Evolutionary conservation across 2,797 vertebrate species (phyloP).

Genomic region (Paramormyrops hopkinsi): DNA sequence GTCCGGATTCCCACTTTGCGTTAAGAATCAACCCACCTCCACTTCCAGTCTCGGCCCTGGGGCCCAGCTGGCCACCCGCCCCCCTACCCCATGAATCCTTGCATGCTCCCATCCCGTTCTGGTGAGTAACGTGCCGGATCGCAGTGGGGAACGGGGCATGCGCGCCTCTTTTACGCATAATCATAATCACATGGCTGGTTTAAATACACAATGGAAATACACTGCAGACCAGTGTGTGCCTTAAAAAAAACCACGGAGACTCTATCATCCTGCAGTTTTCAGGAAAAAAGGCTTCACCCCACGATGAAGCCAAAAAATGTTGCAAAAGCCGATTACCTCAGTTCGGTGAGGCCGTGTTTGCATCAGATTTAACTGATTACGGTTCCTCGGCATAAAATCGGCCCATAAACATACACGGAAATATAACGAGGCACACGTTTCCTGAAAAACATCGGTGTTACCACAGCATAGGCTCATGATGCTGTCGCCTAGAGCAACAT

Average conservation of each 20-base stretch:
- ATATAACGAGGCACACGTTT: not conserved
- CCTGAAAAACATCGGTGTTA: not conserved
- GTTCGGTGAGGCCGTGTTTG: slow-evolving; percentile 31
- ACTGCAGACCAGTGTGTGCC: not conserved
- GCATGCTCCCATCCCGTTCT: not conserved
- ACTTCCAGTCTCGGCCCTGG: slow-evolving; percentile 4
- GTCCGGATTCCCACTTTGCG: slow-evolving; percentile 28
- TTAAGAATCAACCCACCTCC: slow-evolving; percentile 30
- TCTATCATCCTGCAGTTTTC: not conserved
- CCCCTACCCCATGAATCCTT: not conserved
- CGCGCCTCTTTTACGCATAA: not conserved
- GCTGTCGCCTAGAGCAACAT: not conserved
- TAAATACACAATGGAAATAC: not conserved
- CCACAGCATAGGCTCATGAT: not conserved
- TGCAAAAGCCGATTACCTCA: slow-evolving; percentile 28
- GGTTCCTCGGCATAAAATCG: slow-evolving; percentile 32
- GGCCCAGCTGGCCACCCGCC: not conserved
- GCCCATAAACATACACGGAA: slow-evolving; percentile 30
- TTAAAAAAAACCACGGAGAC: not conserved
- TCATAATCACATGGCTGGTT: not conserved
- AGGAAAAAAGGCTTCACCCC: not conserved
- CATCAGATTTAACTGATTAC: slow-evolving; percentile 44
- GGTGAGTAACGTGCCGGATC: not conserved
- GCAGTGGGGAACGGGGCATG: not conserved
- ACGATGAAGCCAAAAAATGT: not conserved